These are phyloP conservation scores for Drosophila baimaii DNA, from an alignment of 1,140 invertebrate genomes.

Conservation along the genomic window DNA sequence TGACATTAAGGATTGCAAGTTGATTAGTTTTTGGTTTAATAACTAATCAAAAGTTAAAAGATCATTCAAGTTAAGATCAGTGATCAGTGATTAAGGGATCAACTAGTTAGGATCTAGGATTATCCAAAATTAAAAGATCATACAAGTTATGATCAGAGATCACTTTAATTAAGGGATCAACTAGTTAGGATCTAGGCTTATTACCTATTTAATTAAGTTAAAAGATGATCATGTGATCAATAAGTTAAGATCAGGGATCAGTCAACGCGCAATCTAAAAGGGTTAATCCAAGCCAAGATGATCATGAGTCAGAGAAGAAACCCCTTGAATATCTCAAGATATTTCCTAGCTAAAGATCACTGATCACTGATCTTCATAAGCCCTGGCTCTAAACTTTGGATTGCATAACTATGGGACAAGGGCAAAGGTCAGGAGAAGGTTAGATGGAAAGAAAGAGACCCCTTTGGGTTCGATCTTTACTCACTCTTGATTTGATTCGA, in stretches of 20 bases:
- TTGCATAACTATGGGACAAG: conserved; percentile 10
- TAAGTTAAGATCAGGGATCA: background rate
- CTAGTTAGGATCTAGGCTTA: background rate
- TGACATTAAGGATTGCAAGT: no score
- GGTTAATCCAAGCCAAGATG: background rate
- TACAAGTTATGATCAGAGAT: no score
- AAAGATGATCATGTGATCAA: background rate
- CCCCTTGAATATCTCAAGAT: background rate
- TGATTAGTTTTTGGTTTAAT: no score
- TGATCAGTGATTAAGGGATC: no score
- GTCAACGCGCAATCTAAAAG: background rate
- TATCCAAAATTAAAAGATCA: no score
- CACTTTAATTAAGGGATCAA: no score
- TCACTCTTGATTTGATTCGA: conserved; percentile 17
- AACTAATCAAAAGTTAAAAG: no score
- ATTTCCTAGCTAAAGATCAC: conserved; percentile 4
- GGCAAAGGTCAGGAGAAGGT: no score
- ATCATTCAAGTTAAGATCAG: no score
- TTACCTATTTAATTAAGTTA: background rate
- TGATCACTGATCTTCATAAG: conserved; percentile 14
- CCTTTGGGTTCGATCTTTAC: background rate
- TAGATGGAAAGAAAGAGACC: no score
- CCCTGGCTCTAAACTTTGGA: background rate
- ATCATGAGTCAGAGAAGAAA: no score
- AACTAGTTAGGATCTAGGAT: background rate